phyloP scores from a whole-genome alignment of 2,113 vertebrate species.

The Cyanoliseus patagonus region DNA sequence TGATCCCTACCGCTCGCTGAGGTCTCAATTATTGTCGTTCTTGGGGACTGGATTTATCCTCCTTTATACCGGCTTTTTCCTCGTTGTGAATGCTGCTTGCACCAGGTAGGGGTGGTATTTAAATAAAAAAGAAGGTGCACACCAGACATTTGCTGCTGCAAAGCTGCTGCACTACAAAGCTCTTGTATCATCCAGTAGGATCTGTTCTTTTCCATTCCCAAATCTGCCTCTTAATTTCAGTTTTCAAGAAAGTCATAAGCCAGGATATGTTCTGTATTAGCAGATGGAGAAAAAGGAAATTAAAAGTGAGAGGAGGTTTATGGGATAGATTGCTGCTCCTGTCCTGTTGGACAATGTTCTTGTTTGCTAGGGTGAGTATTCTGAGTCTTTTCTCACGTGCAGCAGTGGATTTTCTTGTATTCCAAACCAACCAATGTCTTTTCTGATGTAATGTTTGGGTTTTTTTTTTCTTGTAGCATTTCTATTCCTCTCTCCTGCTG shows the following conservation, averaged over 20 bases:
- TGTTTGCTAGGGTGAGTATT: not conserved
- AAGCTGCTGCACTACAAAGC: not conserved
- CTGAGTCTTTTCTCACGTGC: not conserved
- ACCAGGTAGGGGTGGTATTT: rapidly evolving
- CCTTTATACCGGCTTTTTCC: not conserved
- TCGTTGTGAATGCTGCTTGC: not conserved
- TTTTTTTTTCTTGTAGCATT: not conserved
- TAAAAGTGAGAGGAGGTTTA: not conserved
- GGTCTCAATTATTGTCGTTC: not conserved
- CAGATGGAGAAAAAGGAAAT: not conserved
- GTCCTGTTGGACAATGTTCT: not conserved
- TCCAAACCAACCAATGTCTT: not conserved
- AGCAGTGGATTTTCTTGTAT: not conserved
- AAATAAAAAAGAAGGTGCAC: too few species aligned
- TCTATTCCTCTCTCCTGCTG: not conserved
- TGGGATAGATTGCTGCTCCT: not conserved
- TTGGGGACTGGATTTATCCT: not conserved
- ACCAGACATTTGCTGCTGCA: not conserved
- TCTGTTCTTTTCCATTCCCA: not conserved
- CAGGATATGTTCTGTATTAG: not conserved
- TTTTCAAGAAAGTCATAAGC: not conserved
- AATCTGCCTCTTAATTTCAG: not conserved
- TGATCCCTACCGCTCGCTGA: not conserved
- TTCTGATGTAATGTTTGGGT: not conserved
- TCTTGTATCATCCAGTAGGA: not conserved